A percentile compares a stretch with the other conserved stretches of the same genome.
phyloP scores from a whole-genome alignment of 2,888 invertebrate species.

The Nysson spinosus region DNA sequence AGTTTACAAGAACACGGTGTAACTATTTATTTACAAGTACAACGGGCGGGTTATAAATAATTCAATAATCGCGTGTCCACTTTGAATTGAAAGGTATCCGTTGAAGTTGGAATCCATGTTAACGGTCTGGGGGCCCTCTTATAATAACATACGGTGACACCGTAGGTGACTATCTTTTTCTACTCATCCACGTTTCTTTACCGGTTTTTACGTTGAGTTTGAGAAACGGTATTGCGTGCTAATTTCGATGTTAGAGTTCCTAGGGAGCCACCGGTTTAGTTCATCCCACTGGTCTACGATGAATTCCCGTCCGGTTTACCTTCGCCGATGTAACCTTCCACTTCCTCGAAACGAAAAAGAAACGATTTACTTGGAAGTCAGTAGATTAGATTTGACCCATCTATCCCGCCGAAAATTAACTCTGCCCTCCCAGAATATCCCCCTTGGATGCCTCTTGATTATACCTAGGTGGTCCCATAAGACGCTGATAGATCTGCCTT shows the following conservation, averaged over 20 bases:
- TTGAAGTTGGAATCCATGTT: neutral
- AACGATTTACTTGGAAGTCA: slow-evolving; percentile 32
- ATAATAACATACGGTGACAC: neutral
- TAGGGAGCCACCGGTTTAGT: neutral
- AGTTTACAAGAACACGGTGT: too few species aligned
- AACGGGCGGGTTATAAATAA: too few species aligned
- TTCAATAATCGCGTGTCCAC: too few species aligned
- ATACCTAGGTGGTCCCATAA: slow-evolving; percentile 15
- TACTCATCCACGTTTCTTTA: neutral
- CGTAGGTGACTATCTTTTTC: neutral
- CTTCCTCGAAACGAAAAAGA: slow-evolving; percentile 60
- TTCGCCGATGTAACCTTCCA: slow-evolving; percentile 17
- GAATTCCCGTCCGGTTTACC: slow-evolving; percentile 14
- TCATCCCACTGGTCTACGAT: neutral
- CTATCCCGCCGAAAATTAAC: slow-evolving; percentile 50
- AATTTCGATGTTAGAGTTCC: slow-evolving; percentile 36
- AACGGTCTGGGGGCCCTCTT: neutral
- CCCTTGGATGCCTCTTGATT: slow-evolving; percentile 26
- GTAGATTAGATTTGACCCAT: slow-evolving; percentile 15
- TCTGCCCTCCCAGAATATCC: slow-evolving; percentile 22
- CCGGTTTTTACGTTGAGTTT: slow-evolving; percentile 28
- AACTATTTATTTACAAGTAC: too few species aligned
- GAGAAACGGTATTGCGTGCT: slow-evolving; percentile 49
- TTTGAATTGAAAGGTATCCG: too few species aligned
- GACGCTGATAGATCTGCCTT: slow-evolving; percentile 9